phyloP scores from a whole-genome alignment of 2,888 invertebrate genomes.

The Scaeva pyrastri region DNA sequence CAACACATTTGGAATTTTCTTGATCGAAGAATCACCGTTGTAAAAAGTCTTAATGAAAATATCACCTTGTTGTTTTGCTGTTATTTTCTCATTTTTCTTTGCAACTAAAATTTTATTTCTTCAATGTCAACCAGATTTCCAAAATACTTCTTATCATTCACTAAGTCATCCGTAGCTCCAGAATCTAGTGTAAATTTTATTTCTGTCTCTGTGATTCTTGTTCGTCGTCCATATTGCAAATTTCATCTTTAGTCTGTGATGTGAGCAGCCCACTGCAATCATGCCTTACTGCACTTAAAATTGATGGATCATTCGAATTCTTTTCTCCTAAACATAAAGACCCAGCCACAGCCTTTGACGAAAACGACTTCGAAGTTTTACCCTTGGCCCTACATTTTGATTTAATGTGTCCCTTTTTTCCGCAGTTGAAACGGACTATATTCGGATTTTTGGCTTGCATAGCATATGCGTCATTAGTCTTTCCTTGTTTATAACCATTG shows the following conservation, averaged over 20 bases:
- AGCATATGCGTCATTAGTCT: too few species aligned
- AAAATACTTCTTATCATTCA: neutral
- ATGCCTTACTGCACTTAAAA: neutral
- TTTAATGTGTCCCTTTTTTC: too few species aligned
- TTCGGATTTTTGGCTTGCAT: too few species aligned
- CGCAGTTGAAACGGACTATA: too few species aligned
- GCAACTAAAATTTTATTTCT: conserved; percentile 5
- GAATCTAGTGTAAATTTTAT: conserved; percentile 2
- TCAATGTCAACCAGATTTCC: conserved; percentile 1
- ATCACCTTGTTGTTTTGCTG: conserved; percentile 14
- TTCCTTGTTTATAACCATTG: too few species aligned
- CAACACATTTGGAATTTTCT: conserved; percentile 11
- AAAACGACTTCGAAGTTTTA: too few species aligned
- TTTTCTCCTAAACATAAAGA: neutral
- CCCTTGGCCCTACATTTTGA: too few species aligned
- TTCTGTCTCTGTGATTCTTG: neutral
- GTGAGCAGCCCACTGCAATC: neutral
- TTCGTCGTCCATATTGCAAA: neutral
- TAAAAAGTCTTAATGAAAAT: neutral
- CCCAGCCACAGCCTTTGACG: neutral
- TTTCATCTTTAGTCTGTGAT: neutral
- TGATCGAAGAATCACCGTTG: neutral
- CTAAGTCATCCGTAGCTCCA: neutral
- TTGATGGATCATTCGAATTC: neutral
- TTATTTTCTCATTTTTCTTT: conserved; percentile 13